A percentile compares a stretch with the other conserved stretches of the same genome.
Conservation (phyloP, 2,113 vertebrate genomes). For the Columba janthina region DNA sequence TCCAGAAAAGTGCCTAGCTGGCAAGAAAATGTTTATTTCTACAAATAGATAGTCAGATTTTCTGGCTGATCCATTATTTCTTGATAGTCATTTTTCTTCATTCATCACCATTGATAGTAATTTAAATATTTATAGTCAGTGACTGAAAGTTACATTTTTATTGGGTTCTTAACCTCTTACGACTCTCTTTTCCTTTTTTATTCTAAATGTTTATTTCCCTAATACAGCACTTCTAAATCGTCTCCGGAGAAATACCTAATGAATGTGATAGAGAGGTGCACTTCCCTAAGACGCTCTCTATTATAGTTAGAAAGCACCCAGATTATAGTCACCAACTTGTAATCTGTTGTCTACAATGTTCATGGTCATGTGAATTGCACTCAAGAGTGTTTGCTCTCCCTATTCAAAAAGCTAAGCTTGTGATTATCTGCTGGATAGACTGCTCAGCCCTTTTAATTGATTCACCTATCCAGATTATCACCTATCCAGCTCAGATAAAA, state of each 20-base stretch:
- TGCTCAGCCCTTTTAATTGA: not conserved
- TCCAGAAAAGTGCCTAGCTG: not conserved
- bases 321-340: not conserved
- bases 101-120: not conserved
- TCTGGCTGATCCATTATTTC: not conserved
- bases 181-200: not conserved
- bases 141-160: constrained; percentile 24
- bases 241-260: constrained; percentile 14
- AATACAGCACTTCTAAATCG: constrained; percentile 6
- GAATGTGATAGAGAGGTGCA: not conserved
- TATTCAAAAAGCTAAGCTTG: not conserved
- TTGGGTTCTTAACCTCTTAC: constrained; percentile 12
- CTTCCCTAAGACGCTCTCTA: not conserved
- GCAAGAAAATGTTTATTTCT: not conserved
- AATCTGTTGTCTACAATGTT: not conserved
- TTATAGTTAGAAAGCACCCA: not conserved
- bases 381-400: not conserved
- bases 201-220: constrained; percentile 38
- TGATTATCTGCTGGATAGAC: not conserved
- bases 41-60: not conserved
- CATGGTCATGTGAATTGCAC: not conserved
- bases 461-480: not conserved
- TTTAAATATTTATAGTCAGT: constrained; percentile 29
- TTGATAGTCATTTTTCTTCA: not conserved
- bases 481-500: not conserved